Base-by-base conservation (phyloP, 1,140 invertebrate genomes). In the Campoletis sonorensis region DNA sequence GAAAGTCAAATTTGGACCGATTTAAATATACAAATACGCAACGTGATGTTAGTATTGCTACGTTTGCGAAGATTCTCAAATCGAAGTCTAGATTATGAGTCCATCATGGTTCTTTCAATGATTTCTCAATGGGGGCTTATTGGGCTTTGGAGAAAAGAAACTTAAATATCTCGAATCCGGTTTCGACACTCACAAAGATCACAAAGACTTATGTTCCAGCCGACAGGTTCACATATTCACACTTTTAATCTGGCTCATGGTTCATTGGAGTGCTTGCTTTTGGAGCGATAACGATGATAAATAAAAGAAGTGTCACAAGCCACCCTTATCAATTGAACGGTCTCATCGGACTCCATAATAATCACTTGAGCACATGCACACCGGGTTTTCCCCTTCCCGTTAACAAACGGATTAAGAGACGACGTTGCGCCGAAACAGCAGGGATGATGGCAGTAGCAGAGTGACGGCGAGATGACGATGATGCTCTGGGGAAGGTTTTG, bases 401-500 rank as follows among this genome's bases (percentile, higher is more conserved):
- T 5, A 21, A 70, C 33, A 16, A 45, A 75, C 72, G 67, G 13
- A 33, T 75, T 26, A 27, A 51, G 16, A 27, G 54, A 54, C 72
- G 8, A 18, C 23, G 68, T 40, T 71, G 16, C 21, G 54, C 21
- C 49, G 45, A 54, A 75, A 54, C 72, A n/a, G 37, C 37, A 21
- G 21, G 27, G 21, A 23, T 23, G 26, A 30, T 18, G 23, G n/a
- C 72, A 75, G 37, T 49, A 61, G 27, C 30, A n/a, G 21, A 33
- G 51, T 77, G 76, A 78, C 58, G 61, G 67, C 11, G 58, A 78
- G 76, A 78, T 78, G 76, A 78, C 54, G 76, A 78, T 78, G 76
- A 78, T 61, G 61, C 4, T 37, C 67, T 70, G 27, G 4, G 30
- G 67, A n/a, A 70, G 67, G 67, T 70, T 70, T 70, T 70, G 67